These are phyloP conservation scores for Podocnemis expansa DNA, from an alignment of 2,113 vertebrate genomes.

Conservation along the genomic window DNA sequence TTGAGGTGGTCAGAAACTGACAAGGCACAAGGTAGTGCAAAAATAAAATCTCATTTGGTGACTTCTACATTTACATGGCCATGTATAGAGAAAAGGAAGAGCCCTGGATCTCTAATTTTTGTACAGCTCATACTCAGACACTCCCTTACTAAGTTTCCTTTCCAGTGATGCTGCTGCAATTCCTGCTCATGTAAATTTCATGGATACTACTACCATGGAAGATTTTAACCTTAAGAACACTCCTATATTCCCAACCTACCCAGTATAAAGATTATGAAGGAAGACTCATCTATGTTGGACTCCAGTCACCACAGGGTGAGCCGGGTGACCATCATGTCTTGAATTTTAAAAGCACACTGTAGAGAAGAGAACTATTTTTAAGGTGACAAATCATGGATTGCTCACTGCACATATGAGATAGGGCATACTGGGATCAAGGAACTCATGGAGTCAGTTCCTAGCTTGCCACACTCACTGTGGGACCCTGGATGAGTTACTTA, in stretches of 20 bases:
- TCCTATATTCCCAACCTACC: not conserved
- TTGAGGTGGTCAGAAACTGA: not conserved
- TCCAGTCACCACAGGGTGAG: not conserved
- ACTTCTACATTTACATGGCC: accelerated
- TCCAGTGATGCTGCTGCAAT: not conserved
- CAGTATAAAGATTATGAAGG: not conserved
- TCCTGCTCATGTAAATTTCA: not conserved
- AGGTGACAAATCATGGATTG: not conserved
- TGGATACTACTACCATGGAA: not conserved
- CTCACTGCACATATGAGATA: not conserved
- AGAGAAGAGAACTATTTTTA: not conserved
- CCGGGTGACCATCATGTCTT: not conserved
- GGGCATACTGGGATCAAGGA: not conserved
- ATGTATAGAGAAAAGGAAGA: not conserved
- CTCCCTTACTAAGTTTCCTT: not conserved
- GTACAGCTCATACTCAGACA: not conserved
- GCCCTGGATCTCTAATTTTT: not conserved
- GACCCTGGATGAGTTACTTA: not conserved
- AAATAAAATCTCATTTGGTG: not conserved
- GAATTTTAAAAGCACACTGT: not conserved
- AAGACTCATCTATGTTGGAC: not conserved
- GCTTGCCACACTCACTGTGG: not conserved
- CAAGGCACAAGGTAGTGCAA: not conserved
- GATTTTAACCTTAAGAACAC: not conserved
- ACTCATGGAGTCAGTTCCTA: not conserved